phyloP scores from a whole-genome alignment of 2,113 vertebrate species.

The Buteo buteo region DNA sequence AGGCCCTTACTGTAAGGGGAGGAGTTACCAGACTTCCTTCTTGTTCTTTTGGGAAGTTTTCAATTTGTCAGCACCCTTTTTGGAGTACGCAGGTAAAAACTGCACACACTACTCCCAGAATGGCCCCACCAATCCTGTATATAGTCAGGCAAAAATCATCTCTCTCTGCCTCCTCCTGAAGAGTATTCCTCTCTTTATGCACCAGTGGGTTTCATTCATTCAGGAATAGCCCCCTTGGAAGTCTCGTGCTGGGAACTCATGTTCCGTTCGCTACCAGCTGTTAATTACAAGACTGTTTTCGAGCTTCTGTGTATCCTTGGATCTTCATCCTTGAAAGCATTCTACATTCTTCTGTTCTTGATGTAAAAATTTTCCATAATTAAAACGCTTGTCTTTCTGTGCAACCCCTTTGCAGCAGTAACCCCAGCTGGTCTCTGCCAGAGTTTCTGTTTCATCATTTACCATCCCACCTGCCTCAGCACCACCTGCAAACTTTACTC shows the following conservation, averaged over 20 bases:
- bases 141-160: not conserved
- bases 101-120: not conserved
- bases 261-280: not conserved
- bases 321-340: not conserved
- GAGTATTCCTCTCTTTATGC: not conserved
- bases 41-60: not conserved
- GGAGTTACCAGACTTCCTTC: not conserved
- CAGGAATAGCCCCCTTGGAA: not conserved
- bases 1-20: not conserved
- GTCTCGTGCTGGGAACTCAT: not conserved
- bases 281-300: not conserved
- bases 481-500: not conserved
- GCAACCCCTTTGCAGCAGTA: rapidly evolving
- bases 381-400: rapidly evolving
- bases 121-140: not conserved
- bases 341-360: not conserved
- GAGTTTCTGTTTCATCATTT: not conserved
- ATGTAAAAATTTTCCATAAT: not conserved
- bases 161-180: not conserved
- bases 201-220: not conserved
- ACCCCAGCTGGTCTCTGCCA: not conserved
- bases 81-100: not conserved
- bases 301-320: not conserved
- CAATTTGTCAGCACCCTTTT: not conserved
- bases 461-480: not conserved